Evolutionary conservation across 1,140 invertebrate genomes (phyloP), one percentile per base, ranked within the genome.

Genomic region (Drosophila obscura): DNA sequence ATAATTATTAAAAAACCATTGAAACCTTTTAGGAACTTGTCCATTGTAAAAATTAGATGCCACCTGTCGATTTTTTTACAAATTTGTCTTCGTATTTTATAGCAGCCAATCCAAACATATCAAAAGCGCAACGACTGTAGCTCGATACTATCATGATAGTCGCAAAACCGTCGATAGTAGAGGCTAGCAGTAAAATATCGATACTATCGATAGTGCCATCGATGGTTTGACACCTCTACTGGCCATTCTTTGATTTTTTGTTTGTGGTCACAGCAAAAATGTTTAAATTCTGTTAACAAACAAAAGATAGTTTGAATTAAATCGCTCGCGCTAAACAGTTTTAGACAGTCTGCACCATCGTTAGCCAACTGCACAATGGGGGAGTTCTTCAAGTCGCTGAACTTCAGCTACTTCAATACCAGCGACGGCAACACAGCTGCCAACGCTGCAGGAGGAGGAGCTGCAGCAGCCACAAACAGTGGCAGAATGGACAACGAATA

Each of bases 351-450:
- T 11, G 15, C 6, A 56, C 15, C 26, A 41, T 28, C 53, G 28
- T 61, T 55, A 35, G 24, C 41, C 53, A 60, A 24, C 45, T 63
- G 67, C 60, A 90, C 94, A 93, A 97, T 97, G 96, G 95, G 96
- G 92, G 96, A 96, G 91, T 94, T 97, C 84, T 96, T 97, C 92
- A 97, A 97, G 93, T 97, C 96, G 73, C 77, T 84, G 64, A 96
- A 96, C 65, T 94, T 97, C 84, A 96, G 96, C 71, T 96, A 96
- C 92, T 96, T 97, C 90, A 96, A 95, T 91, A 94, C 94, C 46
- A 93, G 91, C 51, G 52, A 63, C 11, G 69, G 49, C 13, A 64
- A 65, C 69, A 62, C 65, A 53, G 61, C 50, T 77, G 76, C 35
- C 49, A 82, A 49, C 57, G 72, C 57, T 35, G 45, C 77, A 31